Evolutionary conservation across 2,113 vertebrate genomes (phyloP).

Genomic region (Dicrurus megarhynchus): DNA sequence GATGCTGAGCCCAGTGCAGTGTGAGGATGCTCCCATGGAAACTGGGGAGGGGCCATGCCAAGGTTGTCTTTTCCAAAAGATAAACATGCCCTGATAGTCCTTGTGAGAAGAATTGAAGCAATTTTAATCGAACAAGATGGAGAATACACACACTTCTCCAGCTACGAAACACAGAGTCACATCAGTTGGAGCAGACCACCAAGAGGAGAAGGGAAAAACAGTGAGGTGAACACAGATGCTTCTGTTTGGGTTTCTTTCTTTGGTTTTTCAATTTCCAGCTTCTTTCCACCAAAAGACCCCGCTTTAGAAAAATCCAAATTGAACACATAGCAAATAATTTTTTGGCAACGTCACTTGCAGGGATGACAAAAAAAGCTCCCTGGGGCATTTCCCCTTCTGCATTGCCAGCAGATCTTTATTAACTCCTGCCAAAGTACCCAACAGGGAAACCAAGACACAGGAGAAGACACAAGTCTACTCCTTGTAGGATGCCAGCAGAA

Average conservation of each 20-base stretch:
- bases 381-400: neutral
- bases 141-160: neutral
- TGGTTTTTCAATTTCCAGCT: neutral
- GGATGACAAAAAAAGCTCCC: neutral
- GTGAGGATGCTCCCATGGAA: neutral
- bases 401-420: neutral
- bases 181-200: neutral
- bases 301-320: neutral
- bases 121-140: constrained; percentile 40
- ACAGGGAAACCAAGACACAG: neutral
- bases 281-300: neutral
- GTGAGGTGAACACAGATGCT: neutral
- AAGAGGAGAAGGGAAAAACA: neutral
- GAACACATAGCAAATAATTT: fast-evolving
- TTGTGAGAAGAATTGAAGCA: neutral
- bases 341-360: neutral
- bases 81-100: neutral
- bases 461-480: neutral
- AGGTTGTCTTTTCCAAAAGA: neutral
- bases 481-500: neutral
- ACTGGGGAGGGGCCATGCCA: neutral
- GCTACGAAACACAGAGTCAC: neutral
- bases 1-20: neutral
- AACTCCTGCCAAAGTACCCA: neutral
- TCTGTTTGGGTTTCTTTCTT: neutral